Conservation (phyloP, 2,113 vertebrate species). For the Pachyramphus minor region DNA sequence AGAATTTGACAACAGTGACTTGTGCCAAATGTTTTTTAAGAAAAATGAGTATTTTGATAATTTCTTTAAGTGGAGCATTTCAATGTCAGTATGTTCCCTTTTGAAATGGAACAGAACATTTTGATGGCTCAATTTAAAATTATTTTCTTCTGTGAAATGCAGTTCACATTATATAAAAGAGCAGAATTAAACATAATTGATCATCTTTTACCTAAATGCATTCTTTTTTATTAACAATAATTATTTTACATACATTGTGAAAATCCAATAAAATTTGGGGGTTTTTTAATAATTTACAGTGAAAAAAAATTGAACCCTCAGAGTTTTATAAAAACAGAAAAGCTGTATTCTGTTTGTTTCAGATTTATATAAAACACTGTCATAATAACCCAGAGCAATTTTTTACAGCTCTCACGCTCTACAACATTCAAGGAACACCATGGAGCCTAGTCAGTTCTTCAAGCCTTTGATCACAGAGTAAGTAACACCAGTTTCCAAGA, state of each 20-base stretch:
- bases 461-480: neutral
- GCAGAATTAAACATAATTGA: neutral
- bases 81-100: neutral
- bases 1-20: neutral
- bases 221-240: neutral
- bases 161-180: neutral
- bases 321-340: neutral
- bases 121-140: neutral
- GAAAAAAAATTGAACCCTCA: neutral
- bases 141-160: neutral
- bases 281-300: rapidly evolving
- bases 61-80: neutral
- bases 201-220: neutral
- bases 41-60: neutral
- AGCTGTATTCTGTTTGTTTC: neutral
- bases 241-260: neutral
- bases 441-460: neutral
- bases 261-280: neutral
- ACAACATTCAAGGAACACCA: neutral
- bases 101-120: neutral
- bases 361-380: neutral
- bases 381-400: neutral
- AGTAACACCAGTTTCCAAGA: neutral
- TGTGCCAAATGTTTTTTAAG: neutral
- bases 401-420: neutral